Evolutionary conservation across 2,113 vertebrate genomes (phyloP), one percentile per base, ranked within the genome.

Genomic region (Chamaea fasciata): DNA sequence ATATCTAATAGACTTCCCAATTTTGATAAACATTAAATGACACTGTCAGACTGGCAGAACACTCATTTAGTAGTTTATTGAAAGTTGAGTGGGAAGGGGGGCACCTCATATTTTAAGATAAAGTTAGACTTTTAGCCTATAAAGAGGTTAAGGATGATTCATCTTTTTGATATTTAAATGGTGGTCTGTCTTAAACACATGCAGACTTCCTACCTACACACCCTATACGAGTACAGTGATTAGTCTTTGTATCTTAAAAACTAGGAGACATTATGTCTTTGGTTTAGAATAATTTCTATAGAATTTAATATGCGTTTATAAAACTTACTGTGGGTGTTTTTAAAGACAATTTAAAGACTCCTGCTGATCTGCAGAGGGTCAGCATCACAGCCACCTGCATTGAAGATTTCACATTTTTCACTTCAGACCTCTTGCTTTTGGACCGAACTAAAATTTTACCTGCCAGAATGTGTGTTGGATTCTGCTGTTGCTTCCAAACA

Each of bases 151-250:
- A 68, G 35, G 15, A 23, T 73, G 5, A 26, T 12, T 74, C 15
- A 0, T 59, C 37, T 65, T 49, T 60, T 46, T n/a, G 1, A 15
- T 83, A 35, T 19, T 92, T 78, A n/a, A 76, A 27, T 86, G 15
- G 9, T 47, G 16, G 5, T 90, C 12, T 49, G 3, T 70, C 31
- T 55, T 59, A 70, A 80, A 65, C 9, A 11, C 6, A 14, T 63
- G 64, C 26, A 82, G 27, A n/a, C 64, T 94, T 73, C 41, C 41
- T 71, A 31, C 11, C 28, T 59, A 35, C 50, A 55, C 21, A 50
- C 20, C 4, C 9, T 7, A 0, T 30, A 5, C 62, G 35, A 4
- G 0, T 46, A 3, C 27, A 83, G 19, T 10, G 6, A 33, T 92
- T 76, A 44, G 31, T 73, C 12, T 78, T 59, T 13, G 6, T 21